Evolutionary conservation across 2,888 invertebrate species (phyloP), one percentile per base, ranked within the genome.

Genomic region (Andrena haemorrhoa): DNA sequence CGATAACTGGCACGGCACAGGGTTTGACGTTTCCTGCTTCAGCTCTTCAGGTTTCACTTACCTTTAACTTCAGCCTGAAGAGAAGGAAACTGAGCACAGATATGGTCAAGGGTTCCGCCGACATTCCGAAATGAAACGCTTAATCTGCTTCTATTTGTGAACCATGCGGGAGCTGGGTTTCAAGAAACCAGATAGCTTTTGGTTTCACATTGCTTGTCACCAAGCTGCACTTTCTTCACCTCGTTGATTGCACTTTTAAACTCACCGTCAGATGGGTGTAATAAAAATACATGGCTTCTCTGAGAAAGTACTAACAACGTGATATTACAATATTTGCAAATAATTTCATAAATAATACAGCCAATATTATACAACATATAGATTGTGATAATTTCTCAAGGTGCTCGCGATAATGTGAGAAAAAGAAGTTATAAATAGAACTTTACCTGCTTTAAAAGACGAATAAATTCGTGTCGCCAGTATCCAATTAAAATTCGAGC

Each of bases 11-110:
- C 29, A 20, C 51, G 68, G 26, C 12, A 16, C 63, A 3, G 5
- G 31, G 41, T 60, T 58, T 56, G 75, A 75, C 75, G 33, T 75
- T 78, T 78, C 75, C 78, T 78, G 68, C 29, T 69, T 35, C 53
- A 53, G 60, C 61, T 75, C 53, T 63, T 68, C 68, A 68, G 61
- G 60, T 63, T 72, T 41, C 63, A 56, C 64, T 56, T 76, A 56
- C 69, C 68, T 61, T 75, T 41, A 29, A 23, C 10, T 53, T 68
- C 41, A 16, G 63, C 66, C 29, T 60, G 5, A 29, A 49, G 10
- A 8, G 16, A 49, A 41, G 23, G 56, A 73, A 58, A 23, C 31
- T 56, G 56, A 47, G 53, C 41, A 4, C 35, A 65, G 35, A 65
- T 53, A 65, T 53, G 29, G 56, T 56, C 49, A 3, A 4, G 20